Evolutionary conservation across 2,888 invertebrate genomes (phyloP), one percentile per base, ranked within the genome.

Genomic region (Dendrolimus pini): DNA sequence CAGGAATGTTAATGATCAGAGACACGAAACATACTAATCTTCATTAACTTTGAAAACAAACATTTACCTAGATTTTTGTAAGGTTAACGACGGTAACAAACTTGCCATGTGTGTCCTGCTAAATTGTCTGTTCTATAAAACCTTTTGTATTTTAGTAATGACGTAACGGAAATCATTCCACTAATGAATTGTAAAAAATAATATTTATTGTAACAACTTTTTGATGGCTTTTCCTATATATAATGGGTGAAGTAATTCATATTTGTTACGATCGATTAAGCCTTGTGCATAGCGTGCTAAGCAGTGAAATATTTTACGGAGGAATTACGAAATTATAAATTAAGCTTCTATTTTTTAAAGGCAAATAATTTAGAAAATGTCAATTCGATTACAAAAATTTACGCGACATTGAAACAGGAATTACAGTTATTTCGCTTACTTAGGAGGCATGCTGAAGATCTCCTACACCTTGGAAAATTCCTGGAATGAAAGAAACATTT

Each of bases 401-500:
- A 12, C 47, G 8, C 47, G 47, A 47, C 54, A 54, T 54, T 54
- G 41, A 54, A 30, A 41, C 30, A 60, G 62, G 61, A 59, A 63
- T 68, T 71, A 71, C 59, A 62, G 63, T 70, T 64, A 68, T 65
- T 67, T 71, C 69, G 75, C 89, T 89, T 89, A 89, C 89, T 89
- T 89, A 84, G 89, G 89, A 81, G 89, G 89, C 89, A 89, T 89
- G 82, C 74, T 74, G 86, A 72, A 68, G 82, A 66, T 73, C 80
- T 78, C 76, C 77, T 82, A 87, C 79, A 81, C 85, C 77, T 80
- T 78, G 77, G 80, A 72, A 82, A 79, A 80, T 78, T 78, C 89
- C 89, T 89, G 89, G 63, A 89, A 89, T 80, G 70, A 82, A 84
- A 87, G 75, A 85, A 85, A 81, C 78, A 73, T 67, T 66, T 67